Conservation (phyloP, 2,113 vertebrate genomes). For the Pontoporia blainvillei region DNA sequence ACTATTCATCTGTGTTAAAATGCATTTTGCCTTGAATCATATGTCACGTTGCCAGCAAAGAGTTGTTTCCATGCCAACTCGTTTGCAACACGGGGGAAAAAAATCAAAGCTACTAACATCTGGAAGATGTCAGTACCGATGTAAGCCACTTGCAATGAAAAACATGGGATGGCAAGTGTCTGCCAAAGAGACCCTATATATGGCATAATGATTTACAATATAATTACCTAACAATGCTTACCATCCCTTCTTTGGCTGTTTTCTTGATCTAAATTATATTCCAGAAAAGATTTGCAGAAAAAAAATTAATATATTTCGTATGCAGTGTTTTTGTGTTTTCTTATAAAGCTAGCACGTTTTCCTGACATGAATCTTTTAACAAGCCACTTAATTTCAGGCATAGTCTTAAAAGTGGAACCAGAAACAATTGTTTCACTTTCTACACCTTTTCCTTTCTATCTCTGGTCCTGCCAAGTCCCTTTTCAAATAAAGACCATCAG, state of each 20-base stretch:
- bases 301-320: constrained; percentile 57
- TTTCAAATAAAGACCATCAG: constrained; percentile 72
- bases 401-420: constrained; percentile 9
- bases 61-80: constrained; percentile 91
- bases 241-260: constrained; percentile 76
- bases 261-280: constrained; percentile 68
- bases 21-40: constrained; percentile 87
- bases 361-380: constrained; percentile 59
- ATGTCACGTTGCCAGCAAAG: constrained; percentile 87
- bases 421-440: constrained; percentile 69
- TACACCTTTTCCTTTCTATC: constrained; percentile 69
- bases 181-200: constrained; percentile 80
- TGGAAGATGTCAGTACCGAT: constrained; percentile 86
- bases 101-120: constrained; percentile 88
- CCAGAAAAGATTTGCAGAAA: constrained; percentile 68
- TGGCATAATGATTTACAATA: constrained; percentile 76
- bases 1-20: constrained; percentile 88
- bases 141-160: constrained; percentile 83
- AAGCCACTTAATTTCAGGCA: constrained; percentile 19
- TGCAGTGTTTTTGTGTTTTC: constrained; percentile 58
- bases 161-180: constrained; percentile 74
- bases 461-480: constrained; percentile 41
- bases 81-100: constrained; percentile 81
- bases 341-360: constrained; percentile 56
- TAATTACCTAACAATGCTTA: constrained; percentile 72